phyloP scores from a whole-genome alignment of 2,797 vertebrate species.

The Arrhamphus sclerolepis region DNA sequence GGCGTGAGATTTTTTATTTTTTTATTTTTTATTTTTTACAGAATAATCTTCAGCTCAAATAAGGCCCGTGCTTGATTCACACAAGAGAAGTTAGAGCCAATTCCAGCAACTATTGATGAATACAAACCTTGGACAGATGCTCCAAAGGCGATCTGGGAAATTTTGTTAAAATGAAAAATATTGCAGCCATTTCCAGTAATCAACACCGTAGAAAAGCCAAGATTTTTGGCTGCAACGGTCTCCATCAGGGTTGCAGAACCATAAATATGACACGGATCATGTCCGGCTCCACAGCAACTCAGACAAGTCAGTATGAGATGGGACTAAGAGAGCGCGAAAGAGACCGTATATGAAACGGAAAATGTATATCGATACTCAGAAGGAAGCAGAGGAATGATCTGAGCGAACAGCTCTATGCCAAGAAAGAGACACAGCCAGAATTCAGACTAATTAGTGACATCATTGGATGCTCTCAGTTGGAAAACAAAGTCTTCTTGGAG shows the following conservation, averaged over 20 bases:
- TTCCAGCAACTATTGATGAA: slow-evolving; percentile 3
- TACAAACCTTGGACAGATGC: too few relatives aligned
- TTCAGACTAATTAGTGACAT: slow-evolving; percentile 38
- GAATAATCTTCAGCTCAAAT: not conserved
- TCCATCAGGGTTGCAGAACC: slow-evolving; percentile 41
- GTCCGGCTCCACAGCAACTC: slow-evolving; percentile 6
- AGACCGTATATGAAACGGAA: slow-evolving; percentile 5
- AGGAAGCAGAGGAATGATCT: slow-evolving; percentile 26
- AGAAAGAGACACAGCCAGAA: slow-evolving; percentile 19
- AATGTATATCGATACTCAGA: slow-evolving; percentile 7
- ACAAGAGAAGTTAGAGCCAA: slow-evolving; percentile 2
- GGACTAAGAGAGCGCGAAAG: not conserved
- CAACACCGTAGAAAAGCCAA: slow-evolving; percentile 46
- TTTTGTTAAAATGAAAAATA: slow-evolving; percentile 27
- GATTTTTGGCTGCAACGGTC: slow-evolving; percentile 33
- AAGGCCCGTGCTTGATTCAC: not conserved
- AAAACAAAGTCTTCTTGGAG: slow-evolving; percentile 23
- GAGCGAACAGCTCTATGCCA: slow-evolving; percentile 7
- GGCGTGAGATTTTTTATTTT: not conserved
- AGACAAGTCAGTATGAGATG: not conserved
- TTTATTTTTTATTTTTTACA: not conserved
- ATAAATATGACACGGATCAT: slow-evolving; percentile 54
- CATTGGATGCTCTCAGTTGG: slow-evolving; percentile 37
- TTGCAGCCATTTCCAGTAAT: slow-evolving; percentile 46
- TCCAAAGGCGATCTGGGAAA: slow-evolving; percentile 26